Conservation (phyloP, 2,888 invertebrate species). For the Pherbina coryleti region DNA sequence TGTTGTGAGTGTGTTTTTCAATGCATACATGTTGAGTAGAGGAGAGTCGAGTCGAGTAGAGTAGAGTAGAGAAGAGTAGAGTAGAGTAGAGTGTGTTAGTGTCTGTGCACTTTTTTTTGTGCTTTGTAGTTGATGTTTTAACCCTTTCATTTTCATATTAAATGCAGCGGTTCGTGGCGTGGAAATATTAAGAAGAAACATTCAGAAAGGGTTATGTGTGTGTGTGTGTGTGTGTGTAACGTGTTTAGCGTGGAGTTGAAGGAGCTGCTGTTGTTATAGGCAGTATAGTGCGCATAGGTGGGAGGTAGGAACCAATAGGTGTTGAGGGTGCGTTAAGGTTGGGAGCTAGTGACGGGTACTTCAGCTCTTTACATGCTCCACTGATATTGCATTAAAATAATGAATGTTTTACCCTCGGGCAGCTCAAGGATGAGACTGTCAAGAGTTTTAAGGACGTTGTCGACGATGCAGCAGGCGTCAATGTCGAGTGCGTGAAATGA, state of each 20-base stretch:
- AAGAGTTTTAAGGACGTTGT: neutral
- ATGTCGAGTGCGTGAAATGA: slow-evolving; percentile 2
- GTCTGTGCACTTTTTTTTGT: no score
- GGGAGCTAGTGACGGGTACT: no score
- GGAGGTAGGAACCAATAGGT: no score
- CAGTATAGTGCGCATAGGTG: no score
- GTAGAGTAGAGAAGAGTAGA: no score
- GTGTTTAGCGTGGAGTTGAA: neutral
- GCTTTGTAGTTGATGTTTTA: neutral
- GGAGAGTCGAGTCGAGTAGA: no score
- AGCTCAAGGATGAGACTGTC: neutral
- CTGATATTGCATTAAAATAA: slow-evolving; percentile 31
- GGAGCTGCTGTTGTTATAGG: neutral
- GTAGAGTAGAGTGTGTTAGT: no score
- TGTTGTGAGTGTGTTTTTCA: neutral
- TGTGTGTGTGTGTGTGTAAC: neutral
- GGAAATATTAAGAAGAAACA: neutral
- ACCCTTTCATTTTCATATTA: slow-evolving; percentile 10
- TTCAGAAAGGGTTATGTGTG: neutral
- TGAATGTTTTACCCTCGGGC: slow-evolving; percentile 1
- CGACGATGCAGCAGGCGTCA: neutral
- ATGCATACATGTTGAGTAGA: neutral
- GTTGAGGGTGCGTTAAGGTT: no score
- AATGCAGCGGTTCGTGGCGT: slow-evolving; percentile 16
- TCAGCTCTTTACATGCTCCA: neutral